Base-by-base conservation (phyloP, 53 echinoderm and acorn worm species). In the Holothuria scabra region DNA sequence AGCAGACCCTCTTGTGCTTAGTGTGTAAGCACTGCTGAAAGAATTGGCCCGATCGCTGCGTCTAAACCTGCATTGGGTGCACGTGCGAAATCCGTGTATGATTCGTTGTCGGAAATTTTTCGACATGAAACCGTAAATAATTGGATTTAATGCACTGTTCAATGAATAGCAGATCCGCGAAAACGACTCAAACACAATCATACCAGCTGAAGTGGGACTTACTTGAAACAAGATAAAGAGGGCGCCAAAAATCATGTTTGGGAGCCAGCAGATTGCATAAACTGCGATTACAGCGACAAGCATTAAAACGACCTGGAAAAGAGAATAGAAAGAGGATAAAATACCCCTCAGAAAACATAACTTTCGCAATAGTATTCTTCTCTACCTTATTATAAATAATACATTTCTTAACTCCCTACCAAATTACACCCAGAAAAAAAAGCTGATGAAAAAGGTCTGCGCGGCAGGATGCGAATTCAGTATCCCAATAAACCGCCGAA, bases 111-210 rank as follows among this genome's bases (percentile, higher is more conserved):
- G 65, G 56, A 91, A 91, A 74, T 91, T 91, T 23, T 87, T 67
- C 7, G 91, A 91, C 91, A 91, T 91, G 79, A 91, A 91, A 26
- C 91, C 85, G 71, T 91, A 91, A 4, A 88, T 88, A 16, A 91
- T 68, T 1, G 91, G 91, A 49, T 91, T 91, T 60, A 91, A 52
- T 61, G 88, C 85, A 70, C 85, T 88, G 84, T 91, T 91, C 21
- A 65, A 44, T 64, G 85, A 91, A 24, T 85, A 83, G 49, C 81
- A 30, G 14, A 91, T 85, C 59, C 64, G 65, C 3, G 76, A 74
- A 0, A 87, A 88, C 2, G 60, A 12, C 30, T 85, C 46, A 3
- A 44, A 63, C 12, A 82, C 31, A 4, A 76, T 52, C 76, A 83
- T 28, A 19, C 34, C 57, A 28, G 63, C 81, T 16, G 49, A 48